Base-by-base conservation (phyloP, 2,113 vertebrate species). In the Raphicerus campestris region DNA sequence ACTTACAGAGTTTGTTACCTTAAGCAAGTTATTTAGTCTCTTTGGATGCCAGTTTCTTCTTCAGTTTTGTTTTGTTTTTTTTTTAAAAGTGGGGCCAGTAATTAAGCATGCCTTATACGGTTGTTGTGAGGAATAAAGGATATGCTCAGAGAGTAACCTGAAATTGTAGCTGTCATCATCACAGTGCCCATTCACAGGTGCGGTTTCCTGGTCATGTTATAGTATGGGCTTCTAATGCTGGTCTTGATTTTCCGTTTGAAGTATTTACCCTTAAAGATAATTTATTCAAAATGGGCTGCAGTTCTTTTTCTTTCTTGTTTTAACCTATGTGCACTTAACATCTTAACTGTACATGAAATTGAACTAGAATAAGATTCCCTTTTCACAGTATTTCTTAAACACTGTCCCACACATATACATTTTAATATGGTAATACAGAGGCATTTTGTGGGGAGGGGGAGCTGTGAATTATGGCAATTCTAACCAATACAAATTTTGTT, bases 401-500 rank as follows among this genome's bases (percentile, higher is more conserved):
- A 56, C 28, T 56, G 35, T 82, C 60, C n/a, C 61, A 87, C n/a
- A 92, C 51, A 58, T 58, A 10, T 32, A 19, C 89, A 70, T 92
- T 94, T 92, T 92, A 73, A 66, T 87, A 75, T 78, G 28, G n/a
- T 88, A 56, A 77, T 73, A 88, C 60, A 84, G 86, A 93, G 77
- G 51, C 61, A 78, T 96, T 94, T 53, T 51, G 66, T 70, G 28
- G 82, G 42, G 32, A 53, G 47, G 87, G 77, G 26, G 47, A 93
- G 55, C 95, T 98, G 53, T 98, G 95, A 98, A 97, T 92, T 97
- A 82, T 95, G 95, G 70, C 77, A 63, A 95, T 98, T 97, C 97
- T 98, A 97, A 98, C 97, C 97, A 98, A 98, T 97, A 94, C 90
- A 98, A 0, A 98, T 97, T 98, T 98, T 99, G 93, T 98, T 98